A percentile compares a stretch with the other conserved stretches of the same genome.
phyloP scores from a whole-genome alignment of 2,113 vertebrate species.

The Monarcha castaneiventris region DNA sequence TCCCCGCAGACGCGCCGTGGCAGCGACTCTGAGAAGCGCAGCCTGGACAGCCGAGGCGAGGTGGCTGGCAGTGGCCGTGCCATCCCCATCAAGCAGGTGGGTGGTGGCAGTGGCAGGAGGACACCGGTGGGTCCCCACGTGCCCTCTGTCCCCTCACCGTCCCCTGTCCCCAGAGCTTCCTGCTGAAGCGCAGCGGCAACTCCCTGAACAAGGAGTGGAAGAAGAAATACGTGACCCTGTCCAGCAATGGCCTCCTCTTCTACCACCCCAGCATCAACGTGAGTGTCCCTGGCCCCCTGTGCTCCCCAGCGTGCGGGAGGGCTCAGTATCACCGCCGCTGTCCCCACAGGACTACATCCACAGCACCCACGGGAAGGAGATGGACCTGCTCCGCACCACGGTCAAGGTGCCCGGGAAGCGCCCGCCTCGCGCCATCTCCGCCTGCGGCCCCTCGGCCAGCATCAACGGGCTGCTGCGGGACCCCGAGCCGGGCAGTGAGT shows the following conservation, averaged over 20 bases:
- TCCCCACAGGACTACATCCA: constrained; percentile 84
- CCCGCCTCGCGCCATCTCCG: constrained; percentile 86
- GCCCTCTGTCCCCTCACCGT: background rate
- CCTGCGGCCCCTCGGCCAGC: constrained; percentile 80
- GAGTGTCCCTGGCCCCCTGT: constrained; percentile 15
- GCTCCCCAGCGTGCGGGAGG: rapidly evolving
- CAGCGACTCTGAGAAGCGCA: constrained; percentile 88
- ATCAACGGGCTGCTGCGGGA: constrained; percentile 89
- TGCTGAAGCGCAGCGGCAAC: constrained; percentile 92
- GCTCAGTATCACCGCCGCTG: background rate
- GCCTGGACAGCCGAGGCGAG: constrained; percentile 84
- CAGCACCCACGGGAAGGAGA: constrained; percentile 91
- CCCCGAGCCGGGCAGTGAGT: constrained; percentile 72
- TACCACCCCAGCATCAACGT: constrained; percentile 94
- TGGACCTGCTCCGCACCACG: constrained; percentile 91
- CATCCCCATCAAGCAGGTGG: constrained; percentile 91
- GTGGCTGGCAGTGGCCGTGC: constrained; percentile 73
- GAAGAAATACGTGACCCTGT: constrained; percentile 94
- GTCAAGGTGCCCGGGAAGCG: constrained; percentile 96
- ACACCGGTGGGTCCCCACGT: rapidly evolving
- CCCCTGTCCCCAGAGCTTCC: constrained; percentile 79
- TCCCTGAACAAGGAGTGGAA: constrained; percentile 99
- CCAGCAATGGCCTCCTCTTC: constrained; percentile 87
- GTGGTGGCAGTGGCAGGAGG: background rate
- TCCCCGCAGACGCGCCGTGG: constrained; percentile 84